Evolutionary conservation across 2,797 vertebrate species (phyloP).

Genomic region (Sebastes alutus): DNA sequence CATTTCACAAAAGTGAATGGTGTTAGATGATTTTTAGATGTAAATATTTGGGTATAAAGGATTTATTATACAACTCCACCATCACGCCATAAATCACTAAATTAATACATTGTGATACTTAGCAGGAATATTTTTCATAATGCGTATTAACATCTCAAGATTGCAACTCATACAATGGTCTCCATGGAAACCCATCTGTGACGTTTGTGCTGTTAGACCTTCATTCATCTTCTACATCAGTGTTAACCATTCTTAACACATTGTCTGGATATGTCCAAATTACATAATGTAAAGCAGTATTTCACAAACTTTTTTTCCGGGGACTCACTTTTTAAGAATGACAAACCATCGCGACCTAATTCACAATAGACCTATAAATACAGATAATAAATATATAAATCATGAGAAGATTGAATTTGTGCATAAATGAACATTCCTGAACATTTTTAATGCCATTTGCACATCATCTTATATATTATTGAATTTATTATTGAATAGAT

Average conservation of each 20-base stretch:
- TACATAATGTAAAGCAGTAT: neutral
- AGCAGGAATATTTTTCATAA: neutral
- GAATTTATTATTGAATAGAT: too few relatives aligned
- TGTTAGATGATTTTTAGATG: neutral
- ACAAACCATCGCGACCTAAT: too few relatives aligned
- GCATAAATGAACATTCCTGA: too few relatives aligned
- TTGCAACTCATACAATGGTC: conserved; percentile 40
- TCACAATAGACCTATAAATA: too few relatives aligned
- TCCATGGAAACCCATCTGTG: conserved; percentile 82
- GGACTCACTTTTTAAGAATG: too few relatives aligned
- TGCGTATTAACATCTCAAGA: conserved; percentile 19
- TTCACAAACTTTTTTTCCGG: too few relatives aligned
- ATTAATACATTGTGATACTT: neutral
- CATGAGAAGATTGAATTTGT: too few relatives aligned
- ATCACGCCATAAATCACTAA: neutral
- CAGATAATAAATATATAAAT: too few relatives aligned
- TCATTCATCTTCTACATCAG: conserved; percentile 46
- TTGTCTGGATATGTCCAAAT: neutral
- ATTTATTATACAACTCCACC: too few relatives aligned
- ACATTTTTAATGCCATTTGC: too few relatives aligned
- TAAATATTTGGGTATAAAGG: neutral
- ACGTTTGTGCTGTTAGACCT: conserved; percentile 68
- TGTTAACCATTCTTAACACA: conserved; percentile 40
- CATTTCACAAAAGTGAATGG: neutral
- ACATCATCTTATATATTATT: too few relatives aligned